phyloP scores from a whole-genome alignment of 2,113 vertebrate genomes.

The Pterocles orientalis region DNA sequence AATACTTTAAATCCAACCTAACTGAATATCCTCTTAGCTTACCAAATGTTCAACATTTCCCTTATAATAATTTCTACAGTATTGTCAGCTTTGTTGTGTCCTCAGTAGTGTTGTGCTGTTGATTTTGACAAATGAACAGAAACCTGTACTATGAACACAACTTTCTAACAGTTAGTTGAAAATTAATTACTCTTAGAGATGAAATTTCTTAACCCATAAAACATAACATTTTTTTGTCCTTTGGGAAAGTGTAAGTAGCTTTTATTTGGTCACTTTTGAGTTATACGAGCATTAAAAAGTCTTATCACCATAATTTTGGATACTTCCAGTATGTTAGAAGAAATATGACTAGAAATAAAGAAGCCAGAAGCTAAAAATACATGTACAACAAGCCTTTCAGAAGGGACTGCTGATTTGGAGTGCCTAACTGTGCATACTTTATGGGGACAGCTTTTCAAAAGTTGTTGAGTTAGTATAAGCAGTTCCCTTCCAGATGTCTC shows the following conservation, averaged over 20 bases:
- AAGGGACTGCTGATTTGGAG: background rate
- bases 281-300: background rate
- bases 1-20: constrained; percentile 7
- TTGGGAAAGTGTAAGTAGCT: background rate
- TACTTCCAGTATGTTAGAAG: background rate
- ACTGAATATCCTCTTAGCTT: background rate
- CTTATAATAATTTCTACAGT: background rate
- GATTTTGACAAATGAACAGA: background rate
- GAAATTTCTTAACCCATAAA: background rate
- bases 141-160: background rate
- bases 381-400: background rate
- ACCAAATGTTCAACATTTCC: background rate
- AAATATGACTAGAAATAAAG: background rate
- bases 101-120: background rate
- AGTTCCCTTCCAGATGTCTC: constrained; percentile 14
- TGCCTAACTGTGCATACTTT: background rate
- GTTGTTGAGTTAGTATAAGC: constrained; percentile 1
- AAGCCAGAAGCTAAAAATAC: constrained; percentile 9
- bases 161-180: background rate
- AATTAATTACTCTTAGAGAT: background rate
- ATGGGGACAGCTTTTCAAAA: constrained; percentile 13
- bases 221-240: background rate
- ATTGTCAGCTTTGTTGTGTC: background rate
- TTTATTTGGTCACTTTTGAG: background rate
- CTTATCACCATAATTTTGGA: background rate